These are phyloP conservation scores for Xestia ashworthii DNA, from an alignment of 2,888 invertebrate genomes.

Conservation along the genomic window DNA sequence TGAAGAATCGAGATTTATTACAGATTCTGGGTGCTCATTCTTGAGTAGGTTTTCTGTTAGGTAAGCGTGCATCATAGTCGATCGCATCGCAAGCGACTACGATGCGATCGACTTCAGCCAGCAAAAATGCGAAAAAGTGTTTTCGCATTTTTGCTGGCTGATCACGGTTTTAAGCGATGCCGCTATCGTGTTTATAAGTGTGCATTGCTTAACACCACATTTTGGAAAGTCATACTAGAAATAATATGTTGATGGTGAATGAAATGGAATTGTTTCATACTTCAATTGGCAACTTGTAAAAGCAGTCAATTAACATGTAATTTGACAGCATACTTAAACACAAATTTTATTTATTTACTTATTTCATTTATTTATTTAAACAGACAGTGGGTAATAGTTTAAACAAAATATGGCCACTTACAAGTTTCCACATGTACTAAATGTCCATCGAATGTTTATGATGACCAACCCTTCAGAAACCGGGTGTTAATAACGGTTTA, in stretches of 20 bases:
- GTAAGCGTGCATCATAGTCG: not conserved
- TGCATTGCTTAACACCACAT: not conserved
- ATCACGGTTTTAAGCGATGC: not conserved
- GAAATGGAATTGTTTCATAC: not conserved
- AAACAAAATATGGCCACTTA: too few species aligned
- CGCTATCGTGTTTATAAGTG: not conserved
- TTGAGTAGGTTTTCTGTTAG: not conserved
- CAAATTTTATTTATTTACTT: not conserved
- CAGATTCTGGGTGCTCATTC: not conserved
- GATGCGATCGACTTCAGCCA: too few species aligned
- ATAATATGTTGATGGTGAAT: too few species aligned
- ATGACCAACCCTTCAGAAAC: not conserved
- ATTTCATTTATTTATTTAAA: too few species aligned
- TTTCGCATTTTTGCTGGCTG: not conserved
- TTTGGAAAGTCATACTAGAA: not conserved
- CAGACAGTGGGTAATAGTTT: too few species aligned
- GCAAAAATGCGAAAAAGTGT: too few species aligned
- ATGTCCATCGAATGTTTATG: too few species aligned
- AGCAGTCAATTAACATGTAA: not conserved
- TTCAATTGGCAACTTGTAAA: not conserved
- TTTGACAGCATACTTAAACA: not conserved
- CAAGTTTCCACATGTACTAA: too few species aligned
- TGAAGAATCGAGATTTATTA: not conserved
- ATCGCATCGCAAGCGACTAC: too few species aligned
- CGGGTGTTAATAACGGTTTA: not conserved